Evolutionary conservation across 2,888 invertebrate species (phyloP).

Genomic region (Limnephilus marmoratus): DNA sequence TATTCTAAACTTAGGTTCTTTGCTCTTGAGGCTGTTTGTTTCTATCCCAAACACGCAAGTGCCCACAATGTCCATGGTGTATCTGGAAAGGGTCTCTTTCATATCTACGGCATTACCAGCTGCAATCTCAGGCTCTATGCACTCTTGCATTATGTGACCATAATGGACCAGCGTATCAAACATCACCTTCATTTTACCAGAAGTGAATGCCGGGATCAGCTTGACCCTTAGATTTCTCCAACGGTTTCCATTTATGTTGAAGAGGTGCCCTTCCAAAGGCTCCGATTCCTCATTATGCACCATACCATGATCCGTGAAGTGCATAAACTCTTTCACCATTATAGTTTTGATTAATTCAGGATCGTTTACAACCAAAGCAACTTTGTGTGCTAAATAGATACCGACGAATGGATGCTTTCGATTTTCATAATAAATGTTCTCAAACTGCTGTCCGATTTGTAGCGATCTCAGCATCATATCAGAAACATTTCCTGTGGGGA

Average conservation of each 20-base stretch:
- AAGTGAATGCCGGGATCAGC: constrained; percentile 78
- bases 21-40: constrained; percentile 71
- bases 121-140: constrained; percentile 61
- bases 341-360: constrained; percentile 75
- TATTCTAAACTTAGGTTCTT: constrained; percentile 70
- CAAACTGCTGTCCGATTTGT: constrained; percentile 64
- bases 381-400: constrained; percentile 75
- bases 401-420: constrained; percentile 69
- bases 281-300: constrained; percentile 75
- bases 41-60: constrained; percentile 75
- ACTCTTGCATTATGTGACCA: constrained; percentile 71
- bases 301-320: constrained; percentile 77
- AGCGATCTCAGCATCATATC: constrained; percentile 56
- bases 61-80: constrained; percentile 75
- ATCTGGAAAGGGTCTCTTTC: constrained; percentile 72
- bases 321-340: constrained; percentile 74
- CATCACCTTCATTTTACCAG: constrained; percentile 79
- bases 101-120: constrained; percentile 69
- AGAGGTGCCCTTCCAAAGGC: constrained; percentile 75
- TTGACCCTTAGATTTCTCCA: constrained; percentile 78
- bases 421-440: constrained; percentile 60
- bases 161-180: constrained; percentile 74
- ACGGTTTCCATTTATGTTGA: constrained; percentile 72
- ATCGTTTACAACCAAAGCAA: constrained; percentile 75
- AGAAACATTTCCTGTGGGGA: constrained; percentile 61